Evolutionary conservation across 2,888 invertebrate species (phyloP), one percentile per base, ranked within the genome.

Genomic region (Patella pellucida): DNA sequence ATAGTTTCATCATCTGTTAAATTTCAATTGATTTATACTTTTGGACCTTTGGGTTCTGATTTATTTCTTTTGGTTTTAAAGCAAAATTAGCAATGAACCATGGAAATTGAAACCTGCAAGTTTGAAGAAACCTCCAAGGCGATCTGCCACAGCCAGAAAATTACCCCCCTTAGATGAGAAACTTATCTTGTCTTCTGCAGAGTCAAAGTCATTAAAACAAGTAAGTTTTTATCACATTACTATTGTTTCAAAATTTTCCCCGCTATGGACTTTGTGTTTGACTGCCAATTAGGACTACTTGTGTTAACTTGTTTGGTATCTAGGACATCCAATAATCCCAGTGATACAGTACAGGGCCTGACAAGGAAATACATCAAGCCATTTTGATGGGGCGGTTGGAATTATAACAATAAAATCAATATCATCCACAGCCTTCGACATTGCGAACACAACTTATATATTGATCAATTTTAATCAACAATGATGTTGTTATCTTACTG

Each of bases 31-130:
- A 41, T 41, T 41, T 41, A 41, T 41, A 9, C 9, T 41, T 41
- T 41, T 3, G 9, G n/a, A n/a, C n/a, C n/a, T n/a, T n/a, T n/a
- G n/a, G n/a, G 41, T 41, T 74, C 50, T 54, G 3, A 68, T 16
- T 54, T 70, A 31, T 15, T 52, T 75, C 62, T 70, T 74, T 52
- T 16, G 23, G 56, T 27, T 68, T 81, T 75, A 23, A 81, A 89
- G 89, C 76, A 87, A 88, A 85, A 81, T 88, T 3, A 86, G 87
- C 74, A 87, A 85, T 81, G 87, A 87, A 69, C 87, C 87, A 15
- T 87, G 87, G 88, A 87, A 85, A 51, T 74, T 85, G 71, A 85
- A 84, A 72, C 78, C 78, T n/a, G 76, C 81, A 4, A 72, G 76
- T 11, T 77, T 79, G 7, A 85, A 83, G 69, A 84, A 83, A 76